Evolutionary conservation across 1,140 invertebrate species (phyloP), one percentile per base, ranked within the genome.

Genomic region (Branchinecta lynchi): DNA sequence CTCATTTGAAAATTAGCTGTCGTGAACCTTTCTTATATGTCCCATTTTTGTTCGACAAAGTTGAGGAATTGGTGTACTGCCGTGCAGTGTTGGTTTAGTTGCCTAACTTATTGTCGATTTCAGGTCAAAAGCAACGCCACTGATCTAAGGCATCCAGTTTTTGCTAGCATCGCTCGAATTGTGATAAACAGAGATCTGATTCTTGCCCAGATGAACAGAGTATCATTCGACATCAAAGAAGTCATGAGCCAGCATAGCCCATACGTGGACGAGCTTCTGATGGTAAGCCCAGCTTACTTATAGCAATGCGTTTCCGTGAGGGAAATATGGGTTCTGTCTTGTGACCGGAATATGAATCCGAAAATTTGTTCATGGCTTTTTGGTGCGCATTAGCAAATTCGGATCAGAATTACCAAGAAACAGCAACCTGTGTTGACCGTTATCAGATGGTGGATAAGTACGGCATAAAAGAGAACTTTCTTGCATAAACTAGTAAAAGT

Each of bases 161-260:
- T 94, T 75, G 89, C 89, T 82, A 84, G 86, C 70, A 89, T 93
- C 0, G 86, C 88, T 0, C 85, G 86, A 0, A 85, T 86, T 75
- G 81, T 86, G 8, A 85, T 98, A n/a, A 87, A 96, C 77, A 85
- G 88, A 44, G 83, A 87, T 65, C 81, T 85, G 46, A 85, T 93
- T 68, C 79, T 96, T 8, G 81, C 84, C 66, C 81, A 86, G n/a
- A 96, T 99, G 5, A 85, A 84, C 7, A 89, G 88, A 80, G 93
- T 96, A 3, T 89, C 92, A 77, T 99, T 96, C 96, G 93, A 98
- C 77, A 86, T 98, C 0, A 88, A 86, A 77, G 92, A 96, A 76
- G 91, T 99, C 0, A 93, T 92, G 81, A 93, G 91, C 32, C 90
- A 97, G 74, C 96, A 99, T 77, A 96, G 90, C 76, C 79, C 81